Evolutionary conservation across 2,888 invertebrate species (phyloP).

Genomic region (Taenaris catops): DNA sequence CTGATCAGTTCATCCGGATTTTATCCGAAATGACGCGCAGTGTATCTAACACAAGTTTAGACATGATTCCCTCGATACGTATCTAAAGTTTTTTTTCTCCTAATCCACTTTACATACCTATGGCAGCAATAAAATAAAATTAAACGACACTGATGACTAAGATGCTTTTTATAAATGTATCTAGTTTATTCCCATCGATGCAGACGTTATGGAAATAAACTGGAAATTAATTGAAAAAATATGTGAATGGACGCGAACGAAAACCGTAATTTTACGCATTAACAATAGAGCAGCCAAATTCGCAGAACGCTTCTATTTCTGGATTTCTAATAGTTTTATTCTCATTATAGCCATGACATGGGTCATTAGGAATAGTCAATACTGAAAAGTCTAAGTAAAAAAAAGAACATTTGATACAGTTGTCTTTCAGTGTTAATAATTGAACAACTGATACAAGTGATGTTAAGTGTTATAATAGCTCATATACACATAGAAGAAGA

Average conservation of each 20-base stretch:
- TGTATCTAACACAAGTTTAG: slow-evolving; percentile 51
- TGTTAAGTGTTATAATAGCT: no score
- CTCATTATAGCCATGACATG: no score
- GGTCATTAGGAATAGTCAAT: no score
- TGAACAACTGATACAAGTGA: no score
- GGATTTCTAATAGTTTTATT: slow-evolving; percentile 18
- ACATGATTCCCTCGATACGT: slow-evolving; percentile 58
- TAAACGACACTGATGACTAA: slow-evolving; percentile 50
- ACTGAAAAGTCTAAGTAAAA: no score
- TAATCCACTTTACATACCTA: slow-evolving; percentile 55
- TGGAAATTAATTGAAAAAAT: slow-evolving; percentile 15
- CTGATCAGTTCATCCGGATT: slow-evolving; percentile 63
- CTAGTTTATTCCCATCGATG: slow-evolving; percentile 37
- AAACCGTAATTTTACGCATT: slow-evolving; percentile 28
- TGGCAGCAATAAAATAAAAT: slow-evolving; percentile 39
- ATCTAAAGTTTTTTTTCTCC: slow-evolving; percentile 47
- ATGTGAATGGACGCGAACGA: slow-evolving; percentile 27
- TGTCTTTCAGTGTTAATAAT: no score
- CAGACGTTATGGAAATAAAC: slow-evolving; percentile 22
- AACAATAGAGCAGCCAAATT: slow-evolving; percentile 23
- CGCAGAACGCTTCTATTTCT: slow-evolving; percentile 20
- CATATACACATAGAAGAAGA: no score
- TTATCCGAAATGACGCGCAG: slow-evolving; percentile 51
- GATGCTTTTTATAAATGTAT: slow-evolving; percentile 38
- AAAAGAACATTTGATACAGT: no score